phyloP scores from a whole-genome alignment of 1,140 invertebrate species.

The Anagrus nilaparvatae region DNA sequence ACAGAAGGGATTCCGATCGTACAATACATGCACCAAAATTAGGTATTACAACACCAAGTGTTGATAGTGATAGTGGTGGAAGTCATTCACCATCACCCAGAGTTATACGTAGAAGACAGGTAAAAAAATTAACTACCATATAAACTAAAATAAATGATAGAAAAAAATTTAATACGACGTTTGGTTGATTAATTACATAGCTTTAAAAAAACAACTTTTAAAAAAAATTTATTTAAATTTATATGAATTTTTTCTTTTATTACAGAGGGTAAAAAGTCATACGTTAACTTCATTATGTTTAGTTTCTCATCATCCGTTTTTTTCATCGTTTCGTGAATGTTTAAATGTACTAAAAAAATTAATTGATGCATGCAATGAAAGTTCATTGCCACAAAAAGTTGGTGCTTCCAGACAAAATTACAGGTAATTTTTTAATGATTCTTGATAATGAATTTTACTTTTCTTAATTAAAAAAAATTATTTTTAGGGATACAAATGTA shows the following conservation, averaged over 20 bases:
- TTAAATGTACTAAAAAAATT: conserved; percentile 89
- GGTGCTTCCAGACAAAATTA: conserved; percentile 76
- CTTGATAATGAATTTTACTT: too few relatives aligned
- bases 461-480: conserved; percentile 1
- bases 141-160: too few relatives aligned
- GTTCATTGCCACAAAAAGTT: conserved; percentile 73
- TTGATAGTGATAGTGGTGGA: conserved; percentile 78
- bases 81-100: conserved; percentile 77
- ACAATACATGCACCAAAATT: conserved; percentile 44
- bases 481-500: conserved; percentile 68
- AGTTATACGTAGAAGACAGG: conserved; percentile 69
- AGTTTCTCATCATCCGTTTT: conserved; percentile 98
- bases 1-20: conserved; percentile 52
- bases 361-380: conserved; percentile 95
- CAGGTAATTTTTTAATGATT: conserved; percentile 52
- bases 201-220: neutral
- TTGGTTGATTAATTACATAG: neutral
- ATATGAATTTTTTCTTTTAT: conserved; percentile 15
- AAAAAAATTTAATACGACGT: neutral
- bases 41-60: conserved; percentile 55
- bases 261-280: conserved; percentile 72
- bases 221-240: neutral
- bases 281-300: conserved; percentile 95
- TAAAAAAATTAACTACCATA: conserved; percentile 29
- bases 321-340: conserved; percentile 95